A percentile compares a stretch with the other conserved stretches of the same genome.
phyloP scores from a whole-genome alignment of 2,888 invertebrate species.

The Pollenia amentaria region DNA sequence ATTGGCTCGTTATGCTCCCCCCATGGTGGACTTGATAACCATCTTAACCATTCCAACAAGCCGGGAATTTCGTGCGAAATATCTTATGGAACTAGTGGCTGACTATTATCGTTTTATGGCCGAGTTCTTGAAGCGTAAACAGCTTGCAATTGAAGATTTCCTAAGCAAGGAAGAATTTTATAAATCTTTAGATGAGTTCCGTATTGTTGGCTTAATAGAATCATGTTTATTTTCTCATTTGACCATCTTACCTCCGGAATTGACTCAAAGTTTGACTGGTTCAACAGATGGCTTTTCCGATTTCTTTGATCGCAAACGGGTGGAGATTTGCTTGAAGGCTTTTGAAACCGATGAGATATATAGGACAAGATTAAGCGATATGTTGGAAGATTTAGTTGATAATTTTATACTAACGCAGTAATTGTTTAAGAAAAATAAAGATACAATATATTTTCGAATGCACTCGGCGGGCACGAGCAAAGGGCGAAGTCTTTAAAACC shows the following conservation, averaged over 20 bases:
- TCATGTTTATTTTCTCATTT: slow-evolving; percentile 86
- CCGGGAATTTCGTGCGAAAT: slow-evolving; percentile 83
- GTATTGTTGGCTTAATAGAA: slow-evolving; percentile 86
- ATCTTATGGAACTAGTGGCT: slow-evolving; percentile 85
- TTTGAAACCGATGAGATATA: slow-evolving; percentile 86
- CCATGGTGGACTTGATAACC: slow-evolving; percentile 87
- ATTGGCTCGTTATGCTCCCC: slow-evolving; percentile 88
- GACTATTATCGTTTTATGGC: slow-evolving; percentile 86
- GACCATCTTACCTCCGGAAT: slow-evolving; percentile 86
- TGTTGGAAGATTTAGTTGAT: slow-evolving; percentile 86
- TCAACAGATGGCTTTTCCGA: slow-evolving; percentile 86
- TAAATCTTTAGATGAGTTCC: slow-evolving; percentile 84
- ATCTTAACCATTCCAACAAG: slow-evolving; percentile 85
- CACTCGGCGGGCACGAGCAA: no score
- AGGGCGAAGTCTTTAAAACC: no score
- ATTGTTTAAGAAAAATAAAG: background rate
- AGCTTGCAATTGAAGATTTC: slow-evolving; percentile 84
- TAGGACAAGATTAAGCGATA: slow-evolving; percentile 85
- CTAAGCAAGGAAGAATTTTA: slow-evolving; percentile 85
- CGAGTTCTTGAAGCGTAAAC: slow-evolving; percentile 83
- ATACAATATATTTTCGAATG: no score
- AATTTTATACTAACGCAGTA: slow-evolving; percentile 79
- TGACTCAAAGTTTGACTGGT: slow-evolving; percentile 85
- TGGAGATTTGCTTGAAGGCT: slow-evolving; percentile 86
- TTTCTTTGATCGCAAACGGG: slow-evolving; percentile 86